Percentiles rank a stretch among this genome's conserved stretches.
phyloP scores from a whole-genome alignment of 2,888 invertebrate genomes.

The Pimpla rufipes region DNA sequence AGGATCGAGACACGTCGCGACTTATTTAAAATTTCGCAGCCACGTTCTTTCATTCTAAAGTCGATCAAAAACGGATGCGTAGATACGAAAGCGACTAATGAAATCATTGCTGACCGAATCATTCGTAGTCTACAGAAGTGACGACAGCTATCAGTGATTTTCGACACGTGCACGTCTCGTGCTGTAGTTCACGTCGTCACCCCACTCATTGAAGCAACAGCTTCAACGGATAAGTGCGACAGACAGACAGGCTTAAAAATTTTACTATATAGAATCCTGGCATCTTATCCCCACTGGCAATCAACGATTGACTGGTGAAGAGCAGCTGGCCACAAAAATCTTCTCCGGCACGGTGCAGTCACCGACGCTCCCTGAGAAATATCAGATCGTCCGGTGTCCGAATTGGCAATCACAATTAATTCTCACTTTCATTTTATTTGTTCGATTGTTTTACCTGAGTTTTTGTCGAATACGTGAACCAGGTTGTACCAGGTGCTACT shows the following conservation, averaged over 20 bases:
- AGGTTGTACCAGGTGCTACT: conserved; percentile 7
- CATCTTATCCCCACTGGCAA: conserved; percentile 54
- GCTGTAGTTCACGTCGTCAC: neutral
- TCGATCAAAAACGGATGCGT: neutral
- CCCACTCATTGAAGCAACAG: conserved; percentile 30
- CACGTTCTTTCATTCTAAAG: neutral
- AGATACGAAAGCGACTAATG: neutral
- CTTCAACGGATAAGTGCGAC: neutral
- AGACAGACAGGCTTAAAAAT: conserved; percentile 47
- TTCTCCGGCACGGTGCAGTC: conserved; percentile 12
- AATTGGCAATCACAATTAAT: neutral
- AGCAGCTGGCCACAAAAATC: conserved; percentile 30
- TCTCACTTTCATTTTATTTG: neutral
- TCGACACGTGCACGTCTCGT: conserved; percentile 32
- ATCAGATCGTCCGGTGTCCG: conserved; percentile 10
- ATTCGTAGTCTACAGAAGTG: neutral
- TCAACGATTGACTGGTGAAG: conserved; percentile 34
- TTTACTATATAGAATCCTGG: conserved; percentile 53
- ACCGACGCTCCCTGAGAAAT: conserved; percentile 42
- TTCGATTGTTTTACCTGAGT: neutral
- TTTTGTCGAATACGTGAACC: conserved; percentile 9
- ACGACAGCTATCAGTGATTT: conserved; percentile 13
- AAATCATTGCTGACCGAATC: too few species aligned
- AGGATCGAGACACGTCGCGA: neutral
- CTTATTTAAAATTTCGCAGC: conserved; percentile 6